Conservation (phyloP, 1,140 invertebrate species). For the Drosophila asahinai region DNA sequence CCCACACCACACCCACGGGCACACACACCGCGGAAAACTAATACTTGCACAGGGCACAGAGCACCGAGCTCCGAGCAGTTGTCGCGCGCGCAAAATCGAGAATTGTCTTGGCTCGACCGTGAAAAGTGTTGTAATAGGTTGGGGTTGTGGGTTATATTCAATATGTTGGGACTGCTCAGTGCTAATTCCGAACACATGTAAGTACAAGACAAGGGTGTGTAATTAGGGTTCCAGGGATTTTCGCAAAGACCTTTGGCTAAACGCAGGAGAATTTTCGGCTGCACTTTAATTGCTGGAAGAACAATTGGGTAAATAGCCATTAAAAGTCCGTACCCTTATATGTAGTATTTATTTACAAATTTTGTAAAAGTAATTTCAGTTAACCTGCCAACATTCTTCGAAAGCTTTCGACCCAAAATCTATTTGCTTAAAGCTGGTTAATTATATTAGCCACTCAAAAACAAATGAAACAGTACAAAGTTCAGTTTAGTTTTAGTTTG, state of each 20-base stretch:
- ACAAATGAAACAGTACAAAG: background rate
- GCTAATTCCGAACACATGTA: constrained; percentile 36
- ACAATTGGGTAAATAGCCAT: background rate
- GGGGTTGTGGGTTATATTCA: constrained; percentile 38
- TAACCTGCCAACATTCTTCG: background rate
- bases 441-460: no score
- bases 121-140: constrained; percentile 46
- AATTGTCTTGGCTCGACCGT: constrained; percentile 43
- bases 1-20: background rate
- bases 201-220: constrained; percentile 15
- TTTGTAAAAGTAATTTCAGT: background rate
- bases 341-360: background rate
- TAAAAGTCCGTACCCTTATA: no score
- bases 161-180: constrained; percentile 14
- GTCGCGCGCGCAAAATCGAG: constrained; percentile 34
- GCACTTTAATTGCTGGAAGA: background rate
- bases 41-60: constrained; percentile 7
- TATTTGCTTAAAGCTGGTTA: background rate
- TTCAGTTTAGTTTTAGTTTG: background rate
- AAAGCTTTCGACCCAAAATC: background rate
- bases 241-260: background rate
- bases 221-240: constrained; percentile 1
- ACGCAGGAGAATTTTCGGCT: background rate
- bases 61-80: constrained; percentile 12
- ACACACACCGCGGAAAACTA: constrained; percentile 13